Evolutionary conservation across 2,113 vertebrate species (phyloP), one percentile per base, ranked within the genome.

Genomic region (Siniperca knerii): DNA sequence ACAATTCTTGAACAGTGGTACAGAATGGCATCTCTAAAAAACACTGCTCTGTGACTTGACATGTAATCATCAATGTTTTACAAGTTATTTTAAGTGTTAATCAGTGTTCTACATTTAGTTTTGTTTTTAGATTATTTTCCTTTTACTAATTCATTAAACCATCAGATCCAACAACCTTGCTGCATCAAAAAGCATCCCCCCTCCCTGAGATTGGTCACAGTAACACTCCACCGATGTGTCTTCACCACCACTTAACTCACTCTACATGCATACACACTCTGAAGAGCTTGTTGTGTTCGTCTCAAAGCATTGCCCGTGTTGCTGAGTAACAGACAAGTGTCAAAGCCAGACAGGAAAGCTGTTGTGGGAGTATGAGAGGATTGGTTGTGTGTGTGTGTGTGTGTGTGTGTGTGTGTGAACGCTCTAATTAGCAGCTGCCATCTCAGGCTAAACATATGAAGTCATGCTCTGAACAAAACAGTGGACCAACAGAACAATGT

Each of bases 291-390:
- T 74, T 80, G 70, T 86, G 88, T 78, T 88, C 2, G 72, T 82
- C 74, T 78, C 77, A 66, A 81, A 77, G 83, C 81, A 72, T 69
- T 15, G n/a, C 8, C 46, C 29, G 6, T 68, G 85, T 91, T 92
- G 89, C 90, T 60, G 87, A 84, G 91, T 90, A 92, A 88, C 83
- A 82, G 80, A 81, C 82, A 77, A 89, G 90, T 79, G 89, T 86
- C 66, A 77, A 73, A 80, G 66, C 69, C 76, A 64, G 69, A 23
- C 77, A 86, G 86, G 62, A 84, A 84, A 88, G 88, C 84, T 90
- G 85, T 70, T 85, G 77, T 62, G 67, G 42, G 78, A 66, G 77
- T 60, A 71, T 85, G 79, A 70, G 60, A 77, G 66, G 72, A 84
- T 75, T 23, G 84, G 58, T 16, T 74, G 29, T 64, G 44, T 35